phyloP scores from a whole-genome alignment of 2,113 vertebrate species.

The Synchiropus splendidus region DNA sequence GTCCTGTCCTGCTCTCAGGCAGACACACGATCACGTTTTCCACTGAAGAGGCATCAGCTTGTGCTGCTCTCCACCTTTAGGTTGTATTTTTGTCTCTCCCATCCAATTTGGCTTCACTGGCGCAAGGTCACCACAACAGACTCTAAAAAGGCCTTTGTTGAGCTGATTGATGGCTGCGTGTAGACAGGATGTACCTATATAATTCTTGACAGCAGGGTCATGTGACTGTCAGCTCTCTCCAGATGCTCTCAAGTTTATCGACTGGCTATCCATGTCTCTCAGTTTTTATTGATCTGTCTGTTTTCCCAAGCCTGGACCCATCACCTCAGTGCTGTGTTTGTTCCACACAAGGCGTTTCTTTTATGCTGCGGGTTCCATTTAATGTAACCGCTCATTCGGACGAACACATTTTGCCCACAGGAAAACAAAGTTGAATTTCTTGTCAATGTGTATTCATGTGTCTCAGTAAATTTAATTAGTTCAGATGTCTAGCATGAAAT shows the following conservation, averaged over 20 bases:
- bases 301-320: slow-evolving; percentile 12
- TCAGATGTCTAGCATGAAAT: no score
- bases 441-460: no score
- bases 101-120: slow-evolving; percentile 7
- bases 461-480: no score
- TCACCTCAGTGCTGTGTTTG: slow-evolving; percentile 17
- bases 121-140: slow-evolving; percentile 26
- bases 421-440: no score
- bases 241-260: slow-evolving; percentile 24
- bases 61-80: slow-evolving; percentile 15
- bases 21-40: slow-evolving; percentile 38
- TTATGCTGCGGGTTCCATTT: no score
- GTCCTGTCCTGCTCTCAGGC: slow-evolving; percentile 21
- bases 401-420: no score
- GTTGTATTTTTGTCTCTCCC: slow-evolving; percentile 27
- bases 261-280: slow-evolving; percentile 27
- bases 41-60: slow-evolving; percentile 23
- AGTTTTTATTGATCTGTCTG: slow-evolving; percentile 27
- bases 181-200: slow-evolving; percentile 25
- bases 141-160: slow-evolving; percentile 12
- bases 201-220: slow-evolving; percentile 23
- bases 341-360: background rate
- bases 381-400: no score
- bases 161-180: slow-evolving; percentile 26
- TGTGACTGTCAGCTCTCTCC: slow-evolving; percentile 8